These are phyloP conservation scores for Macrotrachela quadricornifera DNA, from an alignment of 1,140 invertebrate species.

Conservation along the genomic window DNA sequence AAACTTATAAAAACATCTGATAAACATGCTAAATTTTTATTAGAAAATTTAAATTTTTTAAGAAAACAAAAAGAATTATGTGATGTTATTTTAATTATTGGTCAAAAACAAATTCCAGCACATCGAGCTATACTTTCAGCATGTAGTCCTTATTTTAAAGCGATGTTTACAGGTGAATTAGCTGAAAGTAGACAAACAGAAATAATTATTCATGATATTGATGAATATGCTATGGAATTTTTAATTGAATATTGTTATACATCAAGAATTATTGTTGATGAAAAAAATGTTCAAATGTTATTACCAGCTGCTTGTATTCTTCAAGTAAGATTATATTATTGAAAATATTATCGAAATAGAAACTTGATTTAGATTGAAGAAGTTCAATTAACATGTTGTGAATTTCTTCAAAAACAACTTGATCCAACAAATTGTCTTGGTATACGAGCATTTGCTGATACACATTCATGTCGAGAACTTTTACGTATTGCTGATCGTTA, in stretches of 20 bases:
- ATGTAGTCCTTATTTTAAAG: conserved; percentile 55
- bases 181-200: conserved; percentile 88
- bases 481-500: conserved; percentile 87
- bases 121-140: conserved; percentile 5
- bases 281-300: conserved; percentile 86
- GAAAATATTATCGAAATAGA: too few species aligned
- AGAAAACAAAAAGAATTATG: neutral
- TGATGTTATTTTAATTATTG: too few species aligned
- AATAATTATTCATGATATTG: conserved; percentile 86
- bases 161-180: conserved; percentile 91
- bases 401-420: conserved; percentile 84
- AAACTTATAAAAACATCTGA: conserved; percentile 7
- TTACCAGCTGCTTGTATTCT: conserved; percentile 84
- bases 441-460: conserved; percentile 93
- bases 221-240: conserved; percentile 87
- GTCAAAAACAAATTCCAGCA: too few species aligned
- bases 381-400: conserved; percentile 66
- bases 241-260: conserved; percentile 96
- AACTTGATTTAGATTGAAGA: conserved; percentile 12
- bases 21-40: neutral
- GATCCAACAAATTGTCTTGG: conserved; percentile 93
- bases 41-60: conserved; percentile 2
- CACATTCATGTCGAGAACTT: conserved; percentile 82
- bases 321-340: conserved; percentile 38
- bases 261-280: conserved; percentile 88